These are phyloP conservation scores for Scopus umbretta DNA, from an alignment of 2,113 vertebrate genomes.

Conservation along the genomic window DNA sequence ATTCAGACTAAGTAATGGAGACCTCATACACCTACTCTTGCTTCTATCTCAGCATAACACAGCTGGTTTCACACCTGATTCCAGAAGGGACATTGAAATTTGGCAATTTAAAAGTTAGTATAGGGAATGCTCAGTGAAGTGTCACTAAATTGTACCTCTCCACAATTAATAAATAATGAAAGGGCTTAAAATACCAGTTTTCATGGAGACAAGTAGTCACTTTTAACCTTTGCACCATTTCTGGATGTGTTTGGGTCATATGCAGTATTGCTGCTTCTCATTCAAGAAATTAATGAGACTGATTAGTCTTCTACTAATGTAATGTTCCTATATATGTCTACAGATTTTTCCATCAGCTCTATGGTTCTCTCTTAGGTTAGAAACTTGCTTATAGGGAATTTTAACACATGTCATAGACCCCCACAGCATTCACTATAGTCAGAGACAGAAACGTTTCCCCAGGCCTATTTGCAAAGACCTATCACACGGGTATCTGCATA, in stretches of 20 bases:
- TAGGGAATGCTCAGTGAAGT: not conserved
- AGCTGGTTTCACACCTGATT: not conserved
- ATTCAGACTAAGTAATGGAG: not conserved
- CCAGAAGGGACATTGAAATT: not conserved
- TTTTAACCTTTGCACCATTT: not conserved
- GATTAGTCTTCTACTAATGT: not conserved
- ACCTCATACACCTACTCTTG: not conserved
- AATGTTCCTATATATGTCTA: not conserved
- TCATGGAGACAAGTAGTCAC: not conserved
- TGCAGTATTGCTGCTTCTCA: not conserved
- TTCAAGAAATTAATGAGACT: not conserved
- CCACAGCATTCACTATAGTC: not conserved
- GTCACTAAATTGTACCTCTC: not conserved
- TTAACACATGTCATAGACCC: not conserved
- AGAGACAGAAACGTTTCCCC: not conserved
- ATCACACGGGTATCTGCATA: too few relatives aligned
- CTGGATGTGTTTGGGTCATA: not conserved
- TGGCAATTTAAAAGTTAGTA: not conserved
- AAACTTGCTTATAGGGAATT: not conserved
- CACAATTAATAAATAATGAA: not conserved
- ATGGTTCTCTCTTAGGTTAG: not conserved
- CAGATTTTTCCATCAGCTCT: not conserved
- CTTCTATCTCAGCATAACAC: not conserved
- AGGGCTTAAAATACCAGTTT: not conserved
- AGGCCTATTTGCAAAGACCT: not conserved